Percentiles rank a stretch among this genome's conserved stretches.
These are phyloP conservation scores for Drosophila paramelanica DNA, from an alignment of 2,888 invertebrate species.

Conservation along the genomic window DNA sequence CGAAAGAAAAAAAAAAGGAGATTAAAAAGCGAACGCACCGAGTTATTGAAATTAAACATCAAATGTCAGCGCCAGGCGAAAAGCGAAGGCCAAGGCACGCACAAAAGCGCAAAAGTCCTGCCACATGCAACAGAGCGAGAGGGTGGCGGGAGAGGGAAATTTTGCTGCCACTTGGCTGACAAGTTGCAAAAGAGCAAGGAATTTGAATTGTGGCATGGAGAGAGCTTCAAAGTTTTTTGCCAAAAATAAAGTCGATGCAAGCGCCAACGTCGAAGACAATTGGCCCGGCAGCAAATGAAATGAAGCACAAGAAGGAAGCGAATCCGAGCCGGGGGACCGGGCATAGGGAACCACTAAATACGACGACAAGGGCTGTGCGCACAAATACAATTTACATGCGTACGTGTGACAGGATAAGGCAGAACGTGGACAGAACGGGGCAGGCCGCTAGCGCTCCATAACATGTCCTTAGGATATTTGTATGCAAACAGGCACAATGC, in stretches of 20 bases:
- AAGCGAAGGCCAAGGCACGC: constrained; percentile 61
- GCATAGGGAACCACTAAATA: constrained; percentile 44
- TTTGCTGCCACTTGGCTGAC: constrained; percentile 68
- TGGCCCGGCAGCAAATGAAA: constrained; percentile 73
- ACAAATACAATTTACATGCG: constrained; percentile 78
- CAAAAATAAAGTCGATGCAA: constrained; percentile 73
- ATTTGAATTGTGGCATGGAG: constrained; percentile 62
- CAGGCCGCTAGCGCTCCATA: constrained; percentile 33
- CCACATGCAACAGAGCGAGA: constrained; percentile 57
- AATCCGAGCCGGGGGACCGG: background rate
- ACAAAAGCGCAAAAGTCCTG: constrained; percentile 75
- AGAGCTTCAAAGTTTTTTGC: constrained; percentile 28
- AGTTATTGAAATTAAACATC: constrained; percentile 83
- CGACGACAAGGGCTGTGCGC: constrained; percentile 45
- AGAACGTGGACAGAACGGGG: constrained; percentile 3
- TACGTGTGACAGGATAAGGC: constrained; percentile 67
- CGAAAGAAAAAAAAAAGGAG: constrained; percentile 15
- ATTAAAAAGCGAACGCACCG: constrained; percentile 64
- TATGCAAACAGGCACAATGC: constrained; percentile 79
- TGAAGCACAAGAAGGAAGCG: constrained; percentile 63
- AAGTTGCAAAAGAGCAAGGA: constrained; percentile 78
- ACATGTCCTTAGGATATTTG: constrained; percentile 80
- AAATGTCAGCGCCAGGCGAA: constrained; percentile 73
- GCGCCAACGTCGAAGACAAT: constrained; percentile 72
- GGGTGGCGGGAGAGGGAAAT: constrained; percentile 17